Conservation (phyloP, 2,113 vertebrate species). For the Microcebus griseorufus region DNA sequence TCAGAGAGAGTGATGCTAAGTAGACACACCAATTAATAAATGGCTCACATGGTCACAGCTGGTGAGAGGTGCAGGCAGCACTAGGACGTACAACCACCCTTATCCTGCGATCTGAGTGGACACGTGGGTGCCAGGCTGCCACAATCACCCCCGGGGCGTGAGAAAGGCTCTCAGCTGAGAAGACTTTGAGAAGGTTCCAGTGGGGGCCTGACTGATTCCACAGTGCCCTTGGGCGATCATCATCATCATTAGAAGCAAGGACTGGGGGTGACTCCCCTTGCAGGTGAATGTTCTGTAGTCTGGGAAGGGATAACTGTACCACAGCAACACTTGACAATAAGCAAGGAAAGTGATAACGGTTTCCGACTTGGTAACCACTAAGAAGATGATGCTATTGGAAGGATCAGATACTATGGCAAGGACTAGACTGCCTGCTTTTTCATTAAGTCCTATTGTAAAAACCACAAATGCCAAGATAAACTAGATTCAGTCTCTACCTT, state of each 20-base stretch:
- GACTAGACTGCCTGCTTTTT: background rate
- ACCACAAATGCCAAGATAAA: background rate
- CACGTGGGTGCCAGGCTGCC: background rate
- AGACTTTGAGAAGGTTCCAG: background rate
- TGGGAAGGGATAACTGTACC: background rate
- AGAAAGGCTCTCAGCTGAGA: background rate
- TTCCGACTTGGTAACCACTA: background rate
- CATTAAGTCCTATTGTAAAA: background rate
- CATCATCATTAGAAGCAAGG: background rate
- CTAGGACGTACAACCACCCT: background rate
- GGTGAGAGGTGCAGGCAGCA: background rate
- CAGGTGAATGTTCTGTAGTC: background rate
- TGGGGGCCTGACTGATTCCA: background rate
- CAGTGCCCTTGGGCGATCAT: background rate
- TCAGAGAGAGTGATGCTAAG: background rate
- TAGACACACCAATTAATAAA: no score
- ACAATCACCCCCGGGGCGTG: rapidly evolving
- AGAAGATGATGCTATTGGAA: background rate
- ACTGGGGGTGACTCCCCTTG: background rate
- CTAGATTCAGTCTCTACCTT: background rate
- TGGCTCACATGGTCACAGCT: background rate
- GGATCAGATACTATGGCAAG: background rate
- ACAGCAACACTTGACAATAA: background rate
- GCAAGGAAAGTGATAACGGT: background rate
- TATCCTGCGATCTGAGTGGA: background rate